Percentiles rank a stretch among this genome's conserved stretches.
Evolutionary conservation across 1,140 invertebrate species (phyloP).

Genomic region (Tyrophagus putrescentiae): DNA sequence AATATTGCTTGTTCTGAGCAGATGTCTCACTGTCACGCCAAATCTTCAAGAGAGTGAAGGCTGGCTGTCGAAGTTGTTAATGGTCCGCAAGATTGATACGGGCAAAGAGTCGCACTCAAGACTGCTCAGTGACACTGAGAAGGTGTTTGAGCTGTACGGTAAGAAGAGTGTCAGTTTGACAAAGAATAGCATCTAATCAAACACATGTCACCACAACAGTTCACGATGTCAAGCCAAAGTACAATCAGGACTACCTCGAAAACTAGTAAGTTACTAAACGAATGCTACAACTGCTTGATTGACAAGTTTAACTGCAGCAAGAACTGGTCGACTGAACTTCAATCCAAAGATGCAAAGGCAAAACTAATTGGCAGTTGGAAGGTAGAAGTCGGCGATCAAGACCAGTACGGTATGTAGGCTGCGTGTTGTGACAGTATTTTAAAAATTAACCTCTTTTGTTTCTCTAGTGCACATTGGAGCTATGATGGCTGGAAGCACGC

Average conservation of each 20-base stretch:
- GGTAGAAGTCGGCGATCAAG: slow-evolving; percentile 88
- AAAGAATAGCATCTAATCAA: no score
- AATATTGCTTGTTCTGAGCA: background rate
- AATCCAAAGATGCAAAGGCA: slow-evolving; percentile 44
- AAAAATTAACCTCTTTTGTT: no score
- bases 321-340: slow-evolving; percentile 57
- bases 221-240: slow-evolving; percentile 78
- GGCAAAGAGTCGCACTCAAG: slow-evolving; percentile 87
- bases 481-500: slow-evolving; percentile 73
- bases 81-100: slow-evolving; percentile 72
- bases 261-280: slow-evolving; percentile 60
- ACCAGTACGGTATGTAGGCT: slow-evolving; percentile 53
- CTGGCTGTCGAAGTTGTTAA: slow-evolving; percentile 70
- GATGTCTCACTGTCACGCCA: background rate
- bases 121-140: slow-evolving; percentile 70
- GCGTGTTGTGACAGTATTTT: background rate
- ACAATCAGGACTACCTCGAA: slow-evolving; percentile 61
- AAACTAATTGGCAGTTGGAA: slow-evolving; percentile 41
- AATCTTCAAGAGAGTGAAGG: slow-evolving; percentile 40
- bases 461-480: slow-evolving; percentile 69
- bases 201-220: slow-evolving; percentile 37
- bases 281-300: background rate
- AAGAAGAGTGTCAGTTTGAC: no score
- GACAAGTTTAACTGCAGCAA: slow-evolving; percentile 43
- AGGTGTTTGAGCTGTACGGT: slow-evolving; percentile 79